These are phyloP conservation scores for Plebejus melissa DNA, from an alignment of 2,888 invertebrate genomes.

Conservation along the genomic window DNA sequence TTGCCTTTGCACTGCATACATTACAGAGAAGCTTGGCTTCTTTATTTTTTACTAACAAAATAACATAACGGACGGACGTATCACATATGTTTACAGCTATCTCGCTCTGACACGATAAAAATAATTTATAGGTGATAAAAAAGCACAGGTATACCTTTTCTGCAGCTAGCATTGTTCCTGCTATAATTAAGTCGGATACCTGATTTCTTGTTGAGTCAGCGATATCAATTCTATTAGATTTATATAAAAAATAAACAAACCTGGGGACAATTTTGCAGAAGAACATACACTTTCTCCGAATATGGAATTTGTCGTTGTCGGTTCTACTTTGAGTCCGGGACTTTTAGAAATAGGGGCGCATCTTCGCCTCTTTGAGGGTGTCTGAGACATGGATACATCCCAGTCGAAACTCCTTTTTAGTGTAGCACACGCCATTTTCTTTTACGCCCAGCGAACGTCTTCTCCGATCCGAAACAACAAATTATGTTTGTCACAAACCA, in stretches of 20 bases:
- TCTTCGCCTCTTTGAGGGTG: conserved; percentile 93
- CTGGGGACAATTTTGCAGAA: conserved; percentile 89
- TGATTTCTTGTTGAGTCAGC: not conserved
- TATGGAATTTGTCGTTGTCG: conserved; percentile 84
- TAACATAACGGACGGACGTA: conserved; percentile 57
- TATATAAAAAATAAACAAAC: conserved; percentile 78
- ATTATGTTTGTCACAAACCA: conserved; percentile 53
- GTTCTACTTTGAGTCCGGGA: conserved; percentile 65
- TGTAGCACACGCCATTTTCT: conserved; percentile 98
- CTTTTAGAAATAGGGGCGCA: conserved; percentile 89
- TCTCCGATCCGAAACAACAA: conserved; percentile 56
- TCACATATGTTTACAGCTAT: conserved; percentile 50
- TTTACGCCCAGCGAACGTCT: conserved; percentile 81
- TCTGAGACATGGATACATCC: conserved; percentile 90
- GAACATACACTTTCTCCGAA: conserved; percentile 90
- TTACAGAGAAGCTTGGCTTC: conserved; percentile 31
- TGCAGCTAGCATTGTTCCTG: not conserved
- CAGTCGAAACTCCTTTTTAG: conserved; percentile 96
- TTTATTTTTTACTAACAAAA: conserved; percentile 35
- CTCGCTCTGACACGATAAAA: conserved; percentile 70
- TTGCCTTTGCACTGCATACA: conserved; percentile 26
- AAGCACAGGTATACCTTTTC: conserved; percentile 37
- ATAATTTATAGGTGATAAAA: conserved; percentile 67
- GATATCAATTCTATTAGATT: not conserved
- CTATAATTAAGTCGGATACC: not conserved